phyloP scores from a whole-genome alignment of 64 coral and sea anemone species.

The Orbicella faveolata region DNA sequence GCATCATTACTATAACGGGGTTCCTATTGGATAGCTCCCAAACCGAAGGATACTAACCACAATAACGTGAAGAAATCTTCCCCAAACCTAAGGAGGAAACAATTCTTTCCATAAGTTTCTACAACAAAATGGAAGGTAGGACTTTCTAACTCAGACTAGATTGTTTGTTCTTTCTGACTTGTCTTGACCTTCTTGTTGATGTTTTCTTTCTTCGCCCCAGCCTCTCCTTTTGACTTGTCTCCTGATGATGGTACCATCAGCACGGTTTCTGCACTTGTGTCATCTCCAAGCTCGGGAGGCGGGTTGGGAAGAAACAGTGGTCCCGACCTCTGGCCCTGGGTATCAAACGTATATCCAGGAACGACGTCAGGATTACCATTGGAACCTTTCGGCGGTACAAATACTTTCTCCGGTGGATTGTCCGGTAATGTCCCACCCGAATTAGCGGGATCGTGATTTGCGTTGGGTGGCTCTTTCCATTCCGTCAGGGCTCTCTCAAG shows the following conservation, averaged over 20 bases:
- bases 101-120: too few relatives aligned
- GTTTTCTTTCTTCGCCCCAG: neutral
- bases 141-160: too few relatives aligned
- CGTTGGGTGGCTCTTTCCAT: neutral
- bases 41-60: too few relatives aligned
- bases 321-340: neutral
- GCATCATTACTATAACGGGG: too few relatives aligned
- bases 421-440: neutral
- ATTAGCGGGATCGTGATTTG: neutral
- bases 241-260: neutral
- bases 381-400: neutral
- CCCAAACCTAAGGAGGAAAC: too few relatives aligned
- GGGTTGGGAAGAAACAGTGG: slow-evolving; percentile 16
- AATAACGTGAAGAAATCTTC: too few relatives aligned
- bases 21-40: too few relatives aligned
- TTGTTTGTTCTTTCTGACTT: neutral
- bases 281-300: neutral
- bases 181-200: neutral
- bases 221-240: neutral
- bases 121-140: too few relatives aligned
- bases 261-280: slow-evolving; percentile 8
- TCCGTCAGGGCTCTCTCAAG: neutral
- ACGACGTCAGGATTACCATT: neutral
- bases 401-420: neutral
- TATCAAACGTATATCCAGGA: slow-evolving; percentile 24